These are phyloP conservation scores for Pangasius djambal DNA, from an alignment of 2,797 vertebrate genomes.

Conservation along the genomic window DNA sequence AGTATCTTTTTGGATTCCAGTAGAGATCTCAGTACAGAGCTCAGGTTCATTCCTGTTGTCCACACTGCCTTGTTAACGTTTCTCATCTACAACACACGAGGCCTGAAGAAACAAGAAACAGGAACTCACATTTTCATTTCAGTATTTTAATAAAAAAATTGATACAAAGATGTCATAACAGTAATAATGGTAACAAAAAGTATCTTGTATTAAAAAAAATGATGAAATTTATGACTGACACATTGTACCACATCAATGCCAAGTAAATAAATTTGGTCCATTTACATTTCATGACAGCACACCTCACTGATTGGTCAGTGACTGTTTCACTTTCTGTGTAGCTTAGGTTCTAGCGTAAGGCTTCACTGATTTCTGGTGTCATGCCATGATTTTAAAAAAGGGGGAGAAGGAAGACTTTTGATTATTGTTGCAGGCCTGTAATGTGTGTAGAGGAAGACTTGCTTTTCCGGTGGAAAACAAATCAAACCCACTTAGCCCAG, in stretches of 20 bases:
- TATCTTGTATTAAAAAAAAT: background rate
- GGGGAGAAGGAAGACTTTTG: background rate
- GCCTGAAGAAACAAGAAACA: background rate
- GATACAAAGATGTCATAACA: background rate
- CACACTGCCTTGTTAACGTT: background rate
- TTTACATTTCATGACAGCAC: background rate
- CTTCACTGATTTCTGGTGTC: background rate
- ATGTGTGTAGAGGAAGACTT: background rate
- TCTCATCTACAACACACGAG: background rate
- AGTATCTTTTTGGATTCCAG: background rate
- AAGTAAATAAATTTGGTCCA: background rate
- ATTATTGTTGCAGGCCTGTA: background rate
- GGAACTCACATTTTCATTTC: background rate
- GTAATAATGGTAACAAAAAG: background rate
- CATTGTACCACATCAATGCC: background rate
- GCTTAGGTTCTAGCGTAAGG: background rate
- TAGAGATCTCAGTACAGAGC: slow-evolving; percentile 1
- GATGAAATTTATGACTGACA: background rate
- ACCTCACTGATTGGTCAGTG: background rate
- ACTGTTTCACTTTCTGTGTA: background rate
- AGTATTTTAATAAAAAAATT: background rate
- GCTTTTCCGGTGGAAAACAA: background rate
- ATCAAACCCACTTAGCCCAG: background rate
- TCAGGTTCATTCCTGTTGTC: background rate
- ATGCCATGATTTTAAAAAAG: background rate